These are phyloP conservation scores for Drosophila pruinosa DNA, from an alignment of 1,140 invertebrate genomes.

Conservation along the genomic window DNA sequence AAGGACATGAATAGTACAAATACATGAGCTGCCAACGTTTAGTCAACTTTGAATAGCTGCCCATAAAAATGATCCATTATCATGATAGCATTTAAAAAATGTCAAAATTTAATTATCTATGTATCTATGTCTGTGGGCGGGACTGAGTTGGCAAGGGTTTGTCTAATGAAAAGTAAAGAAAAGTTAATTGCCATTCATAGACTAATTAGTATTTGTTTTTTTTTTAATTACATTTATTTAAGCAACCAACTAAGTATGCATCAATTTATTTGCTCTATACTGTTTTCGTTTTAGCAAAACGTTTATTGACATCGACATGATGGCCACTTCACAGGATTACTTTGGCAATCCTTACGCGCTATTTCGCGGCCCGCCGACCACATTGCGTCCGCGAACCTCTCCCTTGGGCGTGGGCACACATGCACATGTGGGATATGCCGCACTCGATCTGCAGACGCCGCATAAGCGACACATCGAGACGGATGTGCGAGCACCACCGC, in stretches of 20 bases:
- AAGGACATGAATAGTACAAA: constrained; percentile 11
- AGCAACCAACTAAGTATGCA: too few relatives aligned
- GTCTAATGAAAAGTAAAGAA: not conserved
- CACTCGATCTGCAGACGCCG: constrained; percentile 76
- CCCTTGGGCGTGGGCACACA: constrained; percentile 63
- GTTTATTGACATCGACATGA: constrained; percentile 53
- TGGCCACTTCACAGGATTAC: constrained; percentile 81
- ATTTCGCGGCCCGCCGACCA: constrained; percentile 74
- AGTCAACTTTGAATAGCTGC: constrained; percentile 53
- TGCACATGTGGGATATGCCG: constrained; percentile 52
- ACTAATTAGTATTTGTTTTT: too few relatives aligned
- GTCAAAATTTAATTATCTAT: not conserved
- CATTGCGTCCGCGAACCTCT: constrained; percentile 71
- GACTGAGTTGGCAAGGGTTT: not conserved
- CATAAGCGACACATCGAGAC: constrained; percentile 70
- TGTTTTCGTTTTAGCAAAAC: constrained; percentile 24
- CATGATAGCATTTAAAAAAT: constrained; percentile 45
- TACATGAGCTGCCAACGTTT: constrained; percentile 53
- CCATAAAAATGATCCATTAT: constrained; percentile 59
- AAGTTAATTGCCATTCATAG: too few relatives aligned
- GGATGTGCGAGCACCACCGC: constrained; percentile 69
- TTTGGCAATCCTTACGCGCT: constrained; percentile 80
- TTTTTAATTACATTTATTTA: too few relatives aligned
- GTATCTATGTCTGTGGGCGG: not conserved
- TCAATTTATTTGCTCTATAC: not conserved